Base-by-base conservation (phyloP, 1,140 invertebrate species). In the Halesus radiatus region DNA sequence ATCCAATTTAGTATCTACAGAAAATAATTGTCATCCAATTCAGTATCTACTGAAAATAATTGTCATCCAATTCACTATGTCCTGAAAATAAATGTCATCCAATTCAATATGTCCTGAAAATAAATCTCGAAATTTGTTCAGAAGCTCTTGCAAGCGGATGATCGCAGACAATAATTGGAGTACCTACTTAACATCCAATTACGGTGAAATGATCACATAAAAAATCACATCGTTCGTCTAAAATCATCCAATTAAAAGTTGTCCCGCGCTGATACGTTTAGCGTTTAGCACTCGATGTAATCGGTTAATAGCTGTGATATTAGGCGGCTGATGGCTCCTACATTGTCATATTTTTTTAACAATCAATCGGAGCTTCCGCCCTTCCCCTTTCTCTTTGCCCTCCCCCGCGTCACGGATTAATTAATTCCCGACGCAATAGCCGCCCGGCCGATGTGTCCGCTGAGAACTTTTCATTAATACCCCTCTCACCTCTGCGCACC, bases 381-480 rank as follows among this genome's bases (percentile, higher is more conserved):
- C 52, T 37, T 45, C 45, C 23, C 54, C 60, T 56, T 26, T 45
- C 29, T 22, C 72, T 18, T 15, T 13, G 7, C 26, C 16, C 23
- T 18, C 70, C 53, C 53, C 54, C 68, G 54, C 26, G 20, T 15
- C 50, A 53, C 74, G 74, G 78, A 72, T 82, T 82, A 82, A 82
- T 82, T 82, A 82, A 82, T 82, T 80, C 81, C 74, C 52, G 70
- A n/a, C 26, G 66, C 66, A 45, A 70, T 70, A 70, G 37, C 66
- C 66, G 37, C 32, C 66, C 66, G 66, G 60, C 76, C 70, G 81
- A 70, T 64, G 37, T 75, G 82, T 83, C 82, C 79, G 79, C 76
- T 76, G 79, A 83, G 81, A 83, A 83, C 78, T 83, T 83, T 83
- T 81, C 79, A 81, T 83, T 81, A 81, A 75, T 58, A 70, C 72